These are phyloP conservation scores for Gymnogyps californianus DNA, from an alignment of 2,113 vertebrate genomes.

Conservation along the genomic window DNA sequence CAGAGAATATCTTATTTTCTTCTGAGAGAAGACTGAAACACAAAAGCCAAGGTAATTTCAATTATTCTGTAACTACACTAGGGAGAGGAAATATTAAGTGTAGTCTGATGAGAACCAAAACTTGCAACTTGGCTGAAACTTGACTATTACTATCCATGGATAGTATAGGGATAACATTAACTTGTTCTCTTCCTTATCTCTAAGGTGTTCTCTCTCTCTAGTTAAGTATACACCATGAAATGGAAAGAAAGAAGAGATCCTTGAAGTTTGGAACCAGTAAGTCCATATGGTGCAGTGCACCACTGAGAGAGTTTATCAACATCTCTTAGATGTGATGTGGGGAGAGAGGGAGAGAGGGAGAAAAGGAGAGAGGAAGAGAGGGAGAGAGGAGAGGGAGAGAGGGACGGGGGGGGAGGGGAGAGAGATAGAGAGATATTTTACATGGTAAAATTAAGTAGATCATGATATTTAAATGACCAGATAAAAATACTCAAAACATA, in stretches of 20 bases:
- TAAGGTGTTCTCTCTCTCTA: background rate
- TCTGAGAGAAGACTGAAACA: background rate
- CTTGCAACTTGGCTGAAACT: background rate
- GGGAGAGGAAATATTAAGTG: background rate
- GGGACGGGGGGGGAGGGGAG: too few relatives aligned
- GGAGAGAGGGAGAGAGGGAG: too few relatives aligned
- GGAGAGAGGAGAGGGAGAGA: too few relatives aligned
- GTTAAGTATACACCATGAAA: background rate
- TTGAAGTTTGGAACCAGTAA: background rate
- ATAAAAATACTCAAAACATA: background rate
- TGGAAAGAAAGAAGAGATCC: background rate
- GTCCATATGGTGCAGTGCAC: background rate
- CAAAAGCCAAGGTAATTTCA: background rate
- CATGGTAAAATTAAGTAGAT: background rate
- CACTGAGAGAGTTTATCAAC: background rate
- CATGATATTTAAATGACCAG: background rate
- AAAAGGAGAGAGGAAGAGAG: too few relatives aligned
- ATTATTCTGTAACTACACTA: background rate
- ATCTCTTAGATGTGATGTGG: background rate
- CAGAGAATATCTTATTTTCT: background rate
- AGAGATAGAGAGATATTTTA: too few relatives aligned
- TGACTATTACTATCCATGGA: background rate
- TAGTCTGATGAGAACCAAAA: background rate
- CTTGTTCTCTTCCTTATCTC: background rate
- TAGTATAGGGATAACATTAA: background rate